Percentiles rank a stretch among this genome's conserved stretches.
Evolutionary conservation across 2,113 vertebrate species (phyloP).

Genomic region (Microcebus tavaratra): DNA sequence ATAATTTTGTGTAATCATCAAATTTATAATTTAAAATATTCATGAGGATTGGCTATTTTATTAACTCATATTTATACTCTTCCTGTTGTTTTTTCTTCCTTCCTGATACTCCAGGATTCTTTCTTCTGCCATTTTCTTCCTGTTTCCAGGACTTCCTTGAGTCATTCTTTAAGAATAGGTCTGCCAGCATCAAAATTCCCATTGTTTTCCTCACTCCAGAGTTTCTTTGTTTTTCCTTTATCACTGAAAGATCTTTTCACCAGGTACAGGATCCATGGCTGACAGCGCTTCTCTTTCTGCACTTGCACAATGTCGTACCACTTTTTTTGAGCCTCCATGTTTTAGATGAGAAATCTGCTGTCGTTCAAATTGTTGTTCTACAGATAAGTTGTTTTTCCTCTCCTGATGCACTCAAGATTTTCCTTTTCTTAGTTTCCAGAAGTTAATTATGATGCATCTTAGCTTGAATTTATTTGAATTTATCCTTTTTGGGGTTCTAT

Average conservation of each 20-base stretch:
- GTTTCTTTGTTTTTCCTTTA: neutral
- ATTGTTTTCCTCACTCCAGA: neutral
- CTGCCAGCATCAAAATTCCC: neutral
- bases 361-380: fast-evolving
- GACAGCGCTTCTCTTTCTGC: no score
- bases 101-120: no score
- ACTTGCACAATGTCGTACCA: no score
- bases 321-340: no score
- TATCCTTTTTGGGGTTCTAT: neutral
- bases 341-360: neutral
- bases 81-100: neutral
- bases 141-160: neutral
- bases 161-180: neutral
- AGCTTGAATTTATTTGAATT: neutral
- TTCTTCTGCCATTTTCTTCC: neutral
- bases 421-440: no score
- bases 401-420: neutral
- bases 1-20: fast-evolving
- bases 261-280: neutral
- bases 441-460: neutral
- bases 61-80: fast-evolving
- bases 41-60: fast-evolving
- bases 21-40: fast-evolving
- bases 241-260: neutral
- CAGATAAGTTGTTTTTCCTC: fast-evolving